Base-by-base conservation (phyloP, 1,140 invertebrate genomes). In the Zophobas atratus region DNA sequence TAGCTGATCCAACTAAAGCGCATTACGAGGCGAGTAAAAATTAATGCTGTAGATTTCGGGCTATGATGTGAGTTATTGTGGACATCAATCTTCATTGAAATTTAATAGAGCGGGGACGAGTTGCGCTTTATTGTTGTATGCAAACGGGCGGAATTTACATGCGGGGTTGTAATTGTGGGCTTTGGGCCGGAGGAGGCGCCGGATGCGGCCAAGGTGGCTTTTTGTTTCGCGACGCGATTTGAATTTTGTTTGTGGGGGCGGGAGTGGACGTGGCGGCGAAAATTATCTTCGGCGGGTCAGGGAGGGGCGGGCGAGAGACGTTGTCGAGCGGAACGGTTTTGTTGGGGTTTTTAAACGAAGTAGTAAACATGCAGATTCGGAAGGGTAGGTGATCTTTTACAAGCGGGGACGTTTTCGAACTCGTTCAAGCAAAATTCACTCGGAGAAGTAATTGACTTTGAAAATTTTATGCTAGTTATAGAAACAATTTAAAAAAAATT, bases 1-100 rank as follows among this genome's bases (percentile, higher is more conserved):
- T 72, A 72, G 70, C 70, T 38, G 70, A 72, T 72, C 70, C 49
- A 51, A 72, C 70, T 72, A 55, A 55, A 56, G 71, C 49, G 39
- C 32, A 34, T 55, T 53, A 38, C 51, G 35, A 20, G 48, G 8
- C 71, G 34, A 41, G 32, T 55, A 72, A 73, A 73, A 73, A 73
- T 73, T 73, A 55, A 73, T 73, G 71, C 39, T 56, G 8, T n/a
- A 39, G 49, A 55, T 36, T 55, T 73, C 1, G 39, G 41, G 34
- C 48, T 53, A 41, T 73, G 35, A 55, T 73, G 49, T 73, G 71
- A 48, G 35, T 49, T 71, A 72, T 56, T 43, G 34, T 2, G 34
- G n/a, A 41, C 36, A 70, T 38, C 36, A 38, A 70, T 70, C 63
- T 38, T 70, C 63, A 1, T 70, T 70, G 35, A 70, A 70, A 70